Evolutionary conservation across 2,113 vertebrate species (phyloP).

Genomic region (Hippocampus comes): DNA sequence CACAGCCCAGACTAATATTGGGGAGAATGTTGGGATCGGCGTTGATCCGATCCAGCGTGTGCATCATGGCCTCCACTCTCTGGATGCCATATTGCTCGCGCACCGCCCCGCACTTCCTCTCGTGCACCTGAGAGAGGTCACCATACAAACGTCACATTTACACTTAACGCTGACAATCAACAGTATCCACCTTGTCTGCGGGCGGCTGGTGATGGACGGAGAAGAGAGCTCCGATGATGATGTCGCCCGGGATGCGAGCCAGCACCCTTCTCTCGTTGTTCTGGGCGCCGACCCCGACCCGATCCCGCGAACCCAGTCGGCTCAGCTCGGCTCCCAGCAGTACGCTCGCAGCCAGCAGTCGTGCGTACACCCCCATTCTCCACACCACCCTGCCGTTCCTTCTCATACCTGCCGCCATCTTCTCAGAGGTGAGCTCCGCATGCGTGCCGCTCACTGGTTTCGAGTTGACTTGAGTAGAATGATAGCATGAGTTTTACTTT

Average conservation of each 20-base stretch:
- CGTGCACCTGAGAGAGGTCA: slow-evolving; percentile 75
- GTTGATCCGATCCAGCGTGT: slow-evolving; percentile 94
- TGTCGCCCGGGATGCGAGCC: slow-evolving; percentile 90
- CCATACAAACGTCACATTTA: not conserved
- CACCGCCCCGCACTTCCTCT: slow-evolving; percentile 93
- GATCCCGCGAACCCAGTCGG: slow-evolving; percentile 54
- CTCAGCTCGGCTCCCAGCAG: slow-evolving; percentile 50
- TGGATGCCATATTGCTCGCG: slow-evolving; percentile 98
- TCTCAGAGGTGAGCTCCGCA: slow-evolving; percentile 29
- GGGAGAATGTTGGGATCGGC: slow-evolving; percentile 85
- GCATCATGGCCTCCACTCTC: slow-evolving; percentile 96
- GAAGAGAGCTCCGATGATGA: slow-evolving; percentile 96
- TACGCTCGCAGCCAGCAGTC: slow-evolving; percentile 35
- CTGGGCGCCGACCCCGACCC: slow-evolving; percentile 78
- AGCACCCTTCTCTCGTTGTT: slow-evolving; percentile 88
- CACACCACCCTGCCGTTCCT: slow-evolving; percentile 10
- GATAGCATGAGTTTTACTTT: not conserved
- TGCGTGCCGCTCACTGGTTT: not conserved
- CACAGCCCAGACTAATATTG: slow-evolving; percentile 91
- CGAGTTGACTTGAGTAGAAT: not conserved
- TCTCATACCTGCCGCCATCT: slow-evolving; percentile 38
- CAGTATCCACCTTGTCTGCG: slow-evolving; percentile 82
- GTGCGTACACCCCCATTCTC: slow-evolving; percentile 25
- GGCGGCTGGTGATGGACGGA: slow-evolving; percentile 97
- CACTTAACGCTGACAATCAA: not conserved